Base-by-base conservation (phyloP, 2,797 vertebrate species). In the Furcifer pardalis region DNA sequence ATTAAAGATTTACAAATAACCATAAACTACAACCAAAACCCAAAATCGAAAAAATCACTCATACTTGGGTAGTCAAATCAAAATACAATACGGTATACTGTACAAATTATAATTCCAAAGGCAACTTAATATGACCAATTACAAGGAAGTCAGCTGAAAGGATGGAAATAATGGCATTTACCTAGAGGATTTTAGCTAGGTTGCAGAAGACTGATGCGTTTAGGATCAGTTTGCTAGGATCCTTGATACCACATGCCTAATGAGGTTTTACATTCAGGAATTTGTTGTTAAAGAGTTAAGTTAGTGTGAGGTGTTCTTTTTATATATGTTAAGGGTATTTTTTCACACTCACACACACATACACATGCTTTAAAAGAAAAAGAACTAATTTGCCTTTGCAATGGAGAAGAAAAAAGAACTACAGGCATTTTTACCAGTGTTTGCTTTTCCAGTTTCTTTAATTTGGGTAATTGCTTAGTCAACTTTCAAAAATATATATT, bases 401-500 rank as follows among this genome's bases (percentile, higher is more conserved):
- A 81, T 49, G 9, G 17, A 62, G 35, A 85, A 65, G 30, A 42
- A 35, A 60, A 83, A 69, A 84, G 92, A 91, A 73, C 78, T 82
- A 83, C 92, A 86, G 52, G 86, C 15, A 1, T 89, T 94, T 96
- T 96, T 95, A 93, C 93, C 94, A 79, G 88, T 97, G 94, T 97
- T 97, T 97, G 95, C 93, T 93, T 96, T 96, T 94, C 92, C 90
- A 95, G 94, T 94, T 95, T 96, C 93, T 96, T 95, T 96, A 97
- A 97, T 97, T 97, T 96, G 94, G 96, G 92, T 96, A 96, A 96
- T 95, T 95, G 92, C 95, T 94, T 93, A 92, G 93, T 94, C 92
- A 90, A 92, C 94, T 94, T 94, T 94, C 95, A 95, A 96, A 97
- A 97, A 95, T 96, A 96, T 96, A 97, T 95, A 96, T 96, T 96